Conservation (phyloP, 2,888 invertebrate species). For the Eilema caniola region DNA sequence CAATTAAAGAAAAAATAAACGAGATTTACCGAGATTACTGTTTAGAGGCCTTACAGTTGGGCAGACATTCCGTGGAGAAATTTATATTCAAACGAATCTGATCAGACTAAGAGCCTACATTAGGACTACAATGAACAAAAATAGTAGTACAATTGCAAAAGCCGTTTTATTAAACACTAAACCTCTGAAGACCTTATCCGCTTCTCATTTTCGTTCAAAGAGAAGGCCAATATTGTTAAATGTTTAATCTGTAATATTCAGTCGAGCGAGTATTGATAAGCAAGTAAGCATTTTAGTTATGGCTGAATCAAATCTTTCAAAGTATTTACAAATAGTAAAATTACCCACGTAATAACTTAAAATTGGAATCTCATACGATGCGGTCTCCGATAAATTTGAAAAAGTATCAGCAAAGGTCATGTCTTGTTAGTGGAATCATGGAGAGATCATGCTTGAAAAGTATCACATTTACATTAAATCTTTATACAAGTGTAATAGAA, state of each 20-base stretch:
- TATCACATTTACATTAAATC: no score
- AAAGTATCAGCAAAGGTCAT: neutral
- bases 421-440: neutral
- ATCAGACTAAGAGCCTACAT: neutral
- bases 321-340: neutral
- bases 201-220: neutral
- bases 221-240: neutral
- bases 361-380: no score
- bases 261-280: neutral
- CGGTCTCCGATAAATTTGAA: no score
- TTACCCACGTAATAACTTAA: neutral
- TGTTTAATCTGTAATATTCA: neutral
- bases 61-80: neutral
- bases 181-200: neutral
- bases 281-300: neutral
- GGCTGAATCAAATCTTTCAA: neutral
- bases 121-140: neutral
- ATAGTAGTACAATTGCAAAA: neutral
- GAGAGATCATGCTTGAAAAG: no score
- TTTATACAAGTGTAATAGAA: no score
- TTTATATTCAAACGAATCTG: neutral
- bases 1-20: neutral
- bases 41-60: neutral
- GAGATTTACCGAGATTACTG: neutral
- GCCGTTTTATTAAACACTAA: neutral